Conservation (phyloP, 1,140 invertebrate species). For the Drosophila paulistorum region DNA sequence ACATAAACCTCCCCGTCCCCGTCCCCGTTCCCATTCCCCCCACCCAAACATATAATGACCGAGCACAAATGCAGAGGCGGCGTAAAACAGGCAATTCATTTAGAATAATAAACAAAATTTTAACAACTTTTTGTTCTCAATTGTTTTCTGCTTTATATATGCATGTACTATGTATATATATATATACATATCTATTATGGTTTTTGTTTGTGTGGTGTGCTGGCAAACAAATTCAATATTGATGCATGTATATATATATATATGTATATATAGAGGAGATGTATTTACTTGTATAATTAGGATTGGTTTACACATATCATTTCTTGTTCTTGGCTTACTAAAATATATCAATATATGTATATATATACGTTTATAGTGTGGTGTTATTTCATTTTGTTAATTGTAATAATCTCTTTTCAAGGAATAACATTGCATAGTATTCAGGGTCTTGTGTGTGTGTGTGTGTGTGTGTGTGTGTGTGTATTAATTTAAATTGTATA, state of each 20-base stretch:
- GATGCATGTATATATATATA: constrained; percentile 32
- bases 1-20: neutral
- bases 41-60: constrained; percentile 6
- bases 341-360: constrained; percentile 65
- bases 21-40: too few species aligned
- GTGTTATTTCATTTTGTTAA: constrained; percentile 38
- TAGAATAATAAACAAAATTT: constrained; percentile 37
- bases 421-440: constrained; percentile 81
- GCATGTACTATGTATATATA: constrained; percentile 34
- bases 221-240: constrained; percentile 64
- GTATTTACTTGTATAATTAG: constrained; percentile 61
- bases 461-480: constrained; percentile 22
- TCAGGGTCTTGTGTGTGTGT: constrained; percentile 39
- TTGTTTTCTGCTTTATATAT: constrained; percentile 48
- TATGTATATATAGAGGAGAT: constrained; percentile 24
- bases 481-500: constrained; percentile 5
- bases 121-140: constrained; percentile 46
- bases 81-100: constrained; percentile 51
- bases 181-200: constrained; percentile 58
- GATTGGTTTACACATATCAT: constrained; percentile 56
- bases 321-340: constrained; percentile 73
- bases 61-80: constrained; percentile 57
- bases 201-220: constrained; percentile 24
- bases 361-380: constrained; percentile 30
- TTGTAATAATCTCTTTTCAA: constrained; percentile 80